phyloP scores from a whole-genome alignment of 1,140 invertebrate species.

The Tetranychus urticae region DNA sequence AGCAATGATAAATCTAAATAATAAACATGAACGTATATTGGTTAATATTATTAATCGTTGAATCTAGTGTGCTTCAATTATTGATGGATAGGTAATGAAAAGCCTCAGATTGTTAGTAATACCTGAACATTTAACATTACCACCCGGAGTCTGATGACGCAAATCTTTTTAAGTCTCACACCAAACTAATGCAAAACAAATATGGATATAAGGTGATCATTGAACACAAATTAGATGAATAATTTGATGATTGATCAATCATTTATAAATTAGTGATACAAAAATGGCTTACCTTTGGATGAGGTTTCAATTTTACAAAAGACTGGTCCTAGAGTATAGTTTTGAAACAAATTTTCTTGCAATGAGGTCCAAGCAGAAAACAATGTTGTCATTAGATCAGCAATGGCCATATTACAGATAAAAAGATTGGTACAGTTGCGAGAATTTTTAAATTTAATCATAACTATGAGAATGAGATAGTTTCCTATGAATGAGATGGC shows the following conservation, averaged over 20 bases:
- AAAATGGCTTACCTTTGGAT: constrained; percentile 29
- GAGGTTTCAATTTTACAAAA: constrained; percentile 43
- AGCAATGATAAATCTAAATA: too few species aligned
- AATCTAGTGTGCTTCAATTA: too few species aligned
- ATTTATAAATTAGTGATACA: too few species aligned
- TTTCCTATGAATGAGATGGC: not conserved
- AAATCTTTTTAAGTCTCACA: not conserved
- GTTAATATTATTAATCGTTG: too few species aligned
- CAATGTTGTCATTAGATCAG: not conserved
- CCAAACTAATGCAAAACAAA: too few species aligned
- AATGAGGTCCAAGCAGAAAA: not conserved
- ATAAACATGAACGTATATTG: too few species aligned
- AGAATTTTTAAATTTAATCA: not conserved
- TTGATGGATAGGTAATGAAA: not conserved
- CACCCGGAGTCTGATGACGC: too few species aligned
- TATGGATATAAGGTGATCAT: too few species aligned
- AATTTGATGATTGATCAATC: too few species aligned
- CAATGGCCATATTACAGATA: constrained; percentile 2
- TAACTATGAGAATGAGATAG: not conserved
- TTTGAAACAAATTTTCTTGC: constrained; percentile 24
- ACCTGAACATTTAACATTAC: too few species aligned
- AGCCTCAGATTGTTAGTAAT: too few species aligned
- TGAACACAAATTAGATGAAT: not conserved
- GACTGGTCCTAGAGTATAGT: constrained; percentile 38
- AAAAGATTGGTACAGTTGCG: not conserved